A percentile compares a stretch with the other conserved stretches of the same genome.
Conservation (phyloP, 2,113 vertebrate genomes). For the Odobenus rosmarus region DNA sequence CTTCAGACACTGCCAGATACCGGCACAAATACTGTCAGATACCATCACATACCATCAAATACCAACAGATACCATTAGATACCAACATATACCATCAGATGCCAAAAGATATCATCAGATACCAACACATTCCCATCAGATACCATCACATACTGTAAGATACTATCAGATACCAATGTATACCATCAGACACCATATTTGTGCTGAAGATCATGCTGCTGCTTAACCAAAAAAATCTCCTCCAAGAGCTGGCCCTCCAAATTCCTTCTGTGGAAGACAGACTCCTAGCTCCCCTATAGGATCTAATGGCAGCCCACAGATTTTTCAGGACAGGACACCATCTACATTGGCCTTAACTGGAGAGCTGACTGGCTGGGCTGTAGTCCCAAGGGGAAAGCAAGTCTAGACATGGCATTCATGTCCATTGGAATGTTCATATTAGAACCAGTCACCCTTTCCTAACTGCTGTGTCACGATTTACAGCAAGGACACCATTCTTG, state of each 20-base stretch:
- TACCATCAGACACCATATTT: rapidly evolving
- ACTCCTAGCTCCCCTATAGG: not conserved
- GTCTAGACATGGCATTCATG: rapidly evolving
- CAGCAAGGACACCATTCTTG: not conserved
- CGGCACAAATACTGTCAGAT: not conserved
- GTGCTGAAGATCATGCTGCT: too few species aligned
- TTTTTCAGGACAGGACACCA: not conserved
- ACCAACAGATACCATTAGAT: not conserved
- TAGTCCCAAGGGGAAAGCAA: not conserved
- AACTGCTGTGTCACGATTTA: not conserved
- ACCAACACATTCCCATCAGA: not conserved
- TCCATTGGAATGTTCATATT: not conserved
- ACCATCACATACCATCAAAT: not conserved
- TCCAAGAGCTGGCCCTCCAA: too few species aligned
- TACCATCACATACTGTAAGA: too few species aligned
- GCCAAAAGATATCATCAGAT: not conserved
- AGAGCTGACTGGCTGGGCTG: not conserved
- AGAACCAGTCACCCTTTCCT: not conserved
- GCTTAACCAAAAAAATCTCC: not conserved
- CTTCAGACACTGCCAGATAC: not conserved
- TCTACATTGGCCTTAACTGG: not conserved
- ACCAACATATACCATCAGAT: too few species aligned
- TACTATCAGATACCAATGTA: not conserved
- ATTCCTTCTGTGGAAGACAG: not conserved
- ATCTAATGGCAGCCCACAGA: too few species aligned